Base-by-base conservation (phyloP, 2,797 vertebrate species). In the Brachyrhaphis roseni region DNA sequence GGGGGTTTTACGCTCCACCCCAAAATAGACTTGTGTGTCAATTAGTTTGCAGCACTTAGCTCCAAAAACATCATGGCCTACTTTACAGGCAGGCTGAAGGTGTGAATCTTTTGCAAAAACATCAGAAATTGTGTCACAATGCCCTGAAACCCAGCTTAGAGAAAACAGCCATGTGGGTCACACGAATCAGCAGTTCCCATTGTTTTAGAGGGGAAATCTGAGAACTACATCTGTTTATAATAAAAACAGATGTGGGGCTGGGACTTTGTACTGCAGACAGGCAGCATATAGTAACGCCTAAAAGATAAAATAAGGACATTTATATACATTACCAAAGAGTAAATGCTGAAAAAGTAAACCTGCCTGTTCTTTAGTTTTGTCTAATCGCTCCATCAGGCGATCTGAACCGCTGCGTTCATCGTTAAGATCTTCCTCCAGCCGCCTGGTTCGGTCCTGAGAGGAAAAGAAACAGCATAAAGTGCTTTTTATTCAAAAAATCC, bases 311-410 rank as follows among this genome's bases (percentile, higher is more conserved):
- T 0, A 41, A 46, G 41, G 26, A 80, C 62, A 77, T 81, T 31
- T 64, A 62, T 77, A 34, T 70, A 28, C 13, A 34, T 76, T 53
- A 39, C 18, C 62, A 39, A 20, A 10, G 8, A 20, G 31, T 23
- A 66, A 39, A 34, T 7, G 28, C 51, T 5, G 62, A 77, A n/a
- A 57, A 64, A 57, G 49, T 66, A 49, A 88, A 93, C 94, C 72
- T 86, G 90, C 98, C 98, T 99, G 98, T 53, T 98, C 97, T 94
- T 97, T 96, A 94, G 96, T 97, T 91, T 97, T 95, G 82, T 96
- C 94, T 70, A 99, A 94, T 85, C 97, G 96, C 72, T 98, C 97
- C 62, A 98, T 97, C 82, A 99, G 90, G 72, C 96, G 93, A 88
- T 99, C 98, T 0, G 96, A 96, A 78, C 96, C 97, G 89, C 89